Evolutionary conservation across 2,113 vertebrate genomes (phyloP).

Genomic region (Lipophrys pholis): DNA sequence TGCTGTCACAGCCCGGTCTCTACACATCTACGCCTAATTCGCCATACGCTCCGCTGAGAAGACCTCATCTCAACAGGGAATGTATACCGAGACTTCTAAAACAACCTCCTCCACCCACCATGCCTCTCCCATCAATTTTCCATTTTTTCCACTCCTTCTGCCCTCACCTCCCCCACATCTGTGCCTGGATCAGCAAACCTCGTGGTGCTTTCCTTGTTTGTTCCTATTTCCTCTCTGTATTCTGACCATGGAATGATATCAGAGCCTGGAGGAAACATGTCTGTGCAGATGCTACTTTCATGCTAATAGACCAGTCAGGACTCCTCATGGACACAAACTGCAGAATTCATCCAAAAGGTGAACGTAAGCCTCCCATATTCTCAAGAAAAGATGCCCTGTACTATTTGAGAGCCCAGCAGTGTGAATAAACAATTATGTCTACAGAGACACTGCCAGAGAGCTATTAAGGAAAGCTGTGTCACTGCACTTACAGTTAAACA

Average conservation of each 20-base stretch:
- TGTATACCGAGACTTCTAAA: constrained; percentile 36
- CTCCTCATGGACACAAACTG: constrained; percentile 49
- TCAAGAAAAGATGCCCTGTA: constrained; percentile 30
- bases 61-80: constrained; percentile 48
- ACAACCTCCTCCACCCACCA: constrained; percentile 17
- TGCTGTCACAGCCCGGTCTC: constrained; percentile 29
- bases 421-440: constrained; percentile 31
- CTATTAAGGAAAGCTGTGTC: constrained; percentile 46
- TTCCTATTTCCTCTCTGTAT: constrained; percentile 44
- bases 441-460: constrained; percentile 23
- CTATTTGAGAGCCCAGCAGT: constrained; percentile 25
- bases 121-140: constrained; percentile 38
- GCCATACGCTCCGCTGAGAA: constrained; percentile 15
- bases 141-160: constrained; percentile 30
- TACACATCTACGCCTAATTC: constrained; percentile 32
- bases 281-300: constrained; percentile 46
- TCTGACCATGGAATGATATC: constrained; percentile 72
- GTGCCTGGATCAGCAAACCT: constrained; percentile 22
- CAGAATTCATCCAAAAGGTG: constrained; percentile 35
- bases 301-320: constrained; percentile 55
- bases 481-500: constrained; percentile 50
- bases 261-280: constrained; percentile 54
- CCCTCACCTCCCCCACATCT: constrained; percentile 46
- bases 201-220: constrained; percentile 18
- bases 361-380: constrained; percentile 35